phyloP scores from a whole-genome alignment of 2,797 vertebrate species.

The Gila robusta region DNA sequence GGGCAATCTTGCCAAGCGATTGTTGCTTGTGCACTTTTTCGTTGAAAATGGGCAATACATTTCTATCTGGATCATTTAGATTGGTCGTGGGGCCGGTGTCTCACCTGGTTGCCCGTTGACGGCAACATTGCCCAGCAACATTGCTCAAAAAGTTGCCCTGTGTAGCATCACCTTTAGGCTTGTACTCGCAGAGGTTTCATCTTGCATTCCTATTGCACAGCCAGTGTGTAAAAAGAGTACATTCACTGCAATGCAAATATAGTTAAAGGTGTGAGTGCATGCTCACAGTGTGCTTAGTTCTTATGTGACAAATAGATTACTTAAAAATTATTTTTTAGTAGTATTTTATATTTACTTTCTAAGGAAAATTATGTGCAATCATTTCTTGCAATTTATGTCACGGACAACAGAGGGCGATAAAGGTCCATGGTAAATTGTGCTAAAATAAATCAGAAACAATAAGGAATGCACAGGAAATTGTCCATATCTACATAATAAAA shows the following conservation, averaged over 20 bases:
- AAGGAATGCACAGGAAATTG: neutral
- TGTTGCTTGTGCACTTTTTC: no score
- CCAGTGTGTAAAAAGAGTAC: neutral
- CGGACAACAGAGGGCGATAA: constrained; percentile 26
- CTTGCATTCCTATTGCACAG: neutral
- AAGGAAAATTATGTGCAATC: neutral
- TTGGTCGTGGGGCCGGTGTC: no score
- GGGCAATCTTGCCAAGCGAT: no score
- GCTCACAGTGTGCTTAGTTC: neutral
- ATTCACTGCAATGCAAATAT: neutral
- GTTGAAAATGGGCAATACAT: no score
- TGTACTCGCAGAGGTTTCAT: neutral
- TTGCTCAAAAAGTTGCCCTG: no score
- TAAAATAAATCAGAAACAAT: neutral
- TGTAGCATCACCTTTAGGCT: no score
- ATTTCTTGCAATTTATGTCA: constrained; percentile 12
- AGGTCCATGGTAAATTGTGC: neutral
- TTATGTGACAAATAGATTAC: neutral
- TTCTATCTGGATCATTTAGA: no score
- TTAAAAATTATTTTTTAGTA: neutral
- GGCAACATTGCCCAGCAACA: no score
- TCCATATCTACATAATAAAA: neutral
- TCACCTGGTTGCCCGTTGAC: no score
- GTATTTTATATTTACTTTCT: neutral
- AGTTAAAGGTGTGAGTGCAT: neutral